Evolutionary conservation across 2,113 vertebrate species (phyloP).

Genomic region (Symphodus melops): DNA sequence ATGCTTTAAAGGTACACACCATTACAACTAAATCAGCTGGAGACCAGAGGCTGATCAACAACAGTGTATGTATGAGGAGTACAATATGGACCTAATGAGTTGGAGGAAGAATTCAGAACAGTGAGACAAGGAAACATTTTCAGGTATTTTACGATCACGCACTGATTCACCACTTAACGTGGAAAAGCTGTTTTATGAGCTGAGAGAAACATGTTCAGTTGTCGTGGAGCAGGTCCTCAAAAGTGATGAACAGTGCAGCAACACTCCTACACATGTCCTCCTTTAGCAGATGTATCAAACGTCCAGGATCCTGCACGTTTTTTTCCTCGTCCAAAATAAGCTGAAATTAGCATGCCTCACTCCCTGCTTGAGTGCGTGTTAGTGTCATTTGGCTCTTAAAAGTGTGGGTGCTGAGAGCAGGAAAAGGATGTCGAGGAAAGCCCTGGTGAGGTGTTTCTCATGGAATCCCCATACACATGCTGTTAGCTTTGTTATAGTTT

Average conservation of each 20-base stretch:
- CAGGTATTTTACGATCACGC: neutral
- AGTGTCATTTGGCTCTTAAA: conserved; percentile 40
- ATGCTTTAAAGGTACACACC: conserved; percentile 49
- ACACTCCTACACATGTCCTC: conserved; percentile 42
- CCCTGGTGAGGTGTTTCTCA: conserved; percentile 68
- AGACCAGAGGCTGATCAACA: conserved; percentile 36
- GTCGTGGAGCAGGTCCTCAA: neutral
- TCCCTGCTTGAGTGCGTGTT: conserved; percentile 48
- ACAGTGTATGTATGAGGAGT: conserved; percentile 23
- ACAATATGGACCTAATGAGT: conserved; percentile 27
- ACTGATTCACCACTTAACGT: neutral
- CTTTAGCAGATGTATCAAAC: conserved; percentile 45
- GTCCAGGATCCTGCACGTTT: conserved; percentile 40
- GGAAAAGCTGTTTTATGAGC: conserved; percentile 2
- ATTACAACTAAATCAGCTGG: conserved; percentile 55
- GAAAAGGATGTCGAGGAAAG: conserved; percentile 61
- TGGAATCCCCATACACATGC: conserved; percentile 54
- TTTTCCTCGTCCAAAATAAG: conserved; percentile 61
- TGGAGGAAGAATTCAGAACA: neutral
- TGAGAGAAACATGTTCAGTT: conserved; percentile 8
- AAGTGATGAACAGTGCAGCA: neutral
- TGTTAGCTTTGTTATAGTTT: conserved; percentile 65
- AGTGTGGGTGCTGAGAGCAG: conserved; percentile 23
- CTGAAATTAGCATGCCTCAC: conserved; percentile 50
- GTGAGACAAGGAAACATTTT: neutral